Evolutionary conservation across 2,797 vertebrate species (phyloP), one percentile per base, ranked within the genome.

Genomic region (Etheostoma perlongum): DNA sequence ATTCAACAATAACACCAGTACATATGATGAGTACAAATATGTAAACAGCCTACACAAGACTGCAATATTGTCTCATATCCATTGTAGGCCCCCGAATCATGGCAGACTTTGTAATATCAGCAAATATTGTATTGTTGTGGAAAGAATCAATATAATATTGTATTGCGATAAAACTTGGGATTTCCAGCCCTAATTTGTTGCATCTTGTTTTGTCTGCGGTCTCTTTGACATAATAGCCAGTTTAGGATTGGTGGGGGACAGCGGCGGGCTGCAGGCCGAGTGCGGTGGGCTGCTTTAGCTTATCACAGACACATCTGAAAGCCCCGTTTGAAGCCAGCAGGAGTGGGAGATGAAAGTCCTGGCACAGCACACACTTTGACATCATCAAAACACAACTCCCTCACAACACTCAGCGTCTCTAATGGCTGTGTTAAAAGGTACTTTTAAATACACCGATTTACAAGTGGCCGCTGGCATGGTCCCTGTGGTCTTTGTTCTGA

Each of bases 321-420:
- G 86, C 52, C 25, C 59, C n/a, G 86, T 93, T 94, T 93, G 91
- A 93, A 90, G 92, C 81, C 86, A 82, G 82, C 88, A 55, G 89
- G 85, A 87, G 89, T 69, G 81, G 76, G 83, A 91, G 91, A 93
- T 93, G 88, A 94, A 93, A 93, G 91, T 89, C 81, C 86, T 76
- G 91, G 87, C 79, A 61, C 62, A 23, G 82, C 81, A 66, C 86
- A 68, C 86, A 78, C 88, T 82, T 87, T 85, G 81, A 88, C 89
- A 89, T 88, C 88, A 92, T 90, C 85, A 87, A 81, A 91, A 84
- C 89, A 83, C 85, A 86, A 88, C 88, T 85, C 84, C 79, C 82
- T 83, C 87, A 83, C 86, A 75, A 75, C 85, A 78, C 84, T 87
- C 85, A 69, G 81, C 48, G 27, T 67, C 88, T 87, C 79, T 88